A percentile compares a stretch with the other conserved stretches of the same genome.
Conservation (phyloP, 2,797 vertebrate species). For the Siniperca obscura region DNA sequence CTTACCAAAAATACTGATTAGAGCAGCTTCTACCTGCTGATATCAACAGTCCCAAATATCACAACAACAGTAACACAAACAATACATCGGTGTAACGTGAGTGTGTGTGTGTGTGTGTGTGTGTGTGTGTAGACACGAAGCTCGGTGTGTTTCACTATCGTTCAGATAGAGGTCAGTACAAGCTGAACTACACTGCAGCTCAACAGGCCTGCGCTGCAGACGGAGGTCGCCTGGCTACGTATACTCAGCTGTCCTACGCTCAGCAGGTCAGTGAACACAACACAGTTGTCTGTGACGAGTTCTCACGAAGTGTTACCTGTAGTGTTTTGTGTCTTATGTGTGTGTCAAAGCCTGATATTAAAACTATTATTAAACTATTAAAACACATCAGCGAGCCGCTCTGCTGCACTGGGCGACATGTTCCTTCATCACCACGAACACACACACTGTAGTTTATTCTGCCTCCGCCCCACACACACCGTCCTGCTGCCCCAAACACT, state of each 20-base stretch:
- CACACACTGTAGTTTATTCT: no score
- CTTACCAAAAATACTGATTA: no score
- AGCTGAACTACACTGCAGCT: conserved; percentile 87
- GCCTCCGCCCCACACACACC: no score
- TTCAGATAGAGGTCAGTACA: conserved; percentile 88
- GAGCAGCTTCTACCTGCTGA: no score
- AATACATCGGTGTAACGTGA: no score
- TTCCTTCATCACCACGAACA: no score
- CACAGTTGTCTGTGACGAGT: background rate
- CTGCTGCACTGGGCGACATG: no score
- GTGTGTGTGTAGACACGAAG: conserved; percentile 82
- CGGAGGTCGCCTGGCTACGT: conserved; percentile 87
- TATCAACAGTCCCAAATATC: background rate
- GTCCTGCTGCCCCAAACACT: no score
- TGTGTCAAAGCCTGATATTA: background rate
- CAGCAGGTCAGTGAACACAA: conserved; percentile 88
- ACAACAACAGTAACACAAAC: background rate
- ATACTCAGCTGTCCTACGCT: conserved; percentile 90
- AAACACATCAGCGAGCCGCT: background rate
- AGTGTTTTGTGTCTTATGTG: background rate
- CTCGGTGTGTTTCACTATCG: conserved; percentile 92
- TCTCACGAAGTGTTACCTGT: background rate
- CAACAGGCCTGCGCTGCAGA: conserved; percentile 83
- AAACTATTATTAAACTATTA: background rate
- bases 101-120: conserved; percentile 48